Conservation (phyloP, 2,113 vertebrate genomes). For the Oryzias curvinotus region DNA sequence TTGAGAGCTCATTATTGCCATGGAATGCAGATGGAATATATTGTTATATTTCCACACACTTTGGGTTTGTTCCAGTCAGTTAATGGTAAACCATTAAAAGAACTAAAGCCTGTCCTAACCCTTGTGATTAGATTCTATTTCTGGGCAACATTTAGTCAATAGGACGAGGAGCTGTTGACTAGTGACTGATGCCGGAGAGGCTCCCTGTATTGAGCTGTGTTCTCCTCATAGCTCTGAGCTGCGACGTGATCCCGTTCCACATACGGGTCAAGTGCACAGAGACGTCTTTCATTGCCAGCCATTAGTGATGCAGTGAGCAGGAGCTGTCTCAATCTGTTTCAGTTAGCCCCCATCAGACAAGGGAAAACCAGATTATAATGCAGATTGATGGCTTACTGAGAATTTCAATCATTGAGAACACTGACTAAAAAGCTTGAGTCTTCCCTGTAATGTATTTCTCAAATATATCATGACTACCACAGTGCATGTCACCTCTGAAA, state of each 20-base stretch:
- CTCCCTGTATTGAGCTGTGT: conserved; percentile 68
- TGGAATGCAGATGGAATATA: conserved; percentile 44
- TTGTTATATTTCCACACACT: conserved; percentile 56
- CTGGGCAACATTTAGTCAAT: conserved; percentile 72
- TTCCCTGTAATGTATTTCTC: conserved; percentile 56
- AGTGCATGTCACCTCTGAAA: conserved; percentile 26
- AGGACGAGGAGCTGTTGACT: conserved; percentile 70
- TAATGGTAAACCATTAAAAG: conserved; percentile 71
- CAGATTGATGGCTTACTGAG: conserved; percentile 75
- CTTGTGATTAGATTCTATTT: conserved; percentile 70
- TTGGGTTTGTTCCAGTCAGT: conserved; percentile 61
- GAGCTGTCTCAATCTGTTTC: conserved; percentile 79
- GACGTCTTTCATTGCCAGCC: conserved; percentile 75
- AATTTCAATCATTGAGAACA: conserved; percentile 72
- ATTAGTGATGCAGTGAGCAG: conserved; percentile 76
- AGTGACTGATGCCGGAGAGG: conserved; percentile 72
- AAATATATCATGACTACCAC: conserved; percentile 25
- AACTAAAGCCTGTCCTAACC: conserved; percentile 64
- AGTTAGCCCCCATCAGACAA: conserved; percentile 76
- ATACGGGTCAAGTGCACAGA: conserved; percentile 74
- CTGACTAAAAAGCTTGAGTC: conserved; percentile 65
- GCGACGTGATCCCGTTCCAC: conserved; percentile 69
- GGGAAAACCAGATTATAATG: conserved; percentile 76
- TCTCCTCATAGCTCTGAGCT: conserved; percentile 61
- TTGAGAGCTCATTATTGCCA: conserved; percentile 35